Conservation (phyloP, 2,797 vertebrate species). For the Hozukius guyotensis region DNA sequence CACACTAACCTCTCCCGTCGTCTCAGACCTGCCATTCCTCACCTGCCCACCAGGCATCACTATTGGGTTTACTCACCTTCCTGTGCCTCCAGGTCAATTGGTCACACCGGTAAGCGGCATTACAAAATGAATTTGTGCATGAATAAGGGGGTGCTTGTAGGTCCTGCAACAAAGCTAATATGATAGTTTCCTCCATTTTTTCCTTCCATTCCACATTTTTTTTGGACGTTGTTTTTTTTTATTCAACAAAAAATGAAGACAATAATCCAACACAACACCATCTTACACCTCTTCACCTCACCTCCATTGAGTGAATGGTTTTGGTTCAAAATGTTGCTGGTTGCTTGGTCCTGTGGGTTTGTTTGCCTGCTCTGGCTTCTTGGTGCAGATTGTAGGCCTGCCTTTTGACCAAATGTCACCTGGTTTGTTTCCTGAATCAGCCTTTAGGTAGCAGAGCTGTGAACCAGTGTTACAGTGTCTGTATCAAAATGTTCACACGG, state of each 20-base stretch:
- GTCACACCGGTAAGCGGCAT: background rate
- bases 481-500: background rate
- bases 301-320: background rate
- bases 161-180: background rate
- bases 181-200: background rate
- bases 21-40: background rate
- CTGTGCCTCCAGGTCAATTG: background rate
- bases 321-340: background rate
- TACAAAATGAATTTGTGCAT: background rate
- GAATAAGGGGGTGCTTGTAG: background rate
- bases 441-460: background rate
- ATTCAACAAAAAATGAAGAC: background rate
- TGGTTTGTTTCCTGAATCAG: background rate
- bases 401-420: background rate
- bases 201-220: too few relatives aligned
- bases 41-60: conserved; percentile 5
- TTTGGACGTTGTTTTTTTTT: background rate
- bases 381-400: background rate
- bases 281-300: too few relatives aligned
- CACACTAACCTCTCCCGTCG: background rate
- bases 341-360: background rate
- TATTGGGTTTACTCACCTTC: background rate
- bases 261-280: background rate
- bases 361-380: background rate
- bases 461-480: background rate